These are phyloP conservation scores for Trachops cirrhosus DNA, from an alignment of 2,797 vertebrate species.

Conservation along the genomic window DNA sequence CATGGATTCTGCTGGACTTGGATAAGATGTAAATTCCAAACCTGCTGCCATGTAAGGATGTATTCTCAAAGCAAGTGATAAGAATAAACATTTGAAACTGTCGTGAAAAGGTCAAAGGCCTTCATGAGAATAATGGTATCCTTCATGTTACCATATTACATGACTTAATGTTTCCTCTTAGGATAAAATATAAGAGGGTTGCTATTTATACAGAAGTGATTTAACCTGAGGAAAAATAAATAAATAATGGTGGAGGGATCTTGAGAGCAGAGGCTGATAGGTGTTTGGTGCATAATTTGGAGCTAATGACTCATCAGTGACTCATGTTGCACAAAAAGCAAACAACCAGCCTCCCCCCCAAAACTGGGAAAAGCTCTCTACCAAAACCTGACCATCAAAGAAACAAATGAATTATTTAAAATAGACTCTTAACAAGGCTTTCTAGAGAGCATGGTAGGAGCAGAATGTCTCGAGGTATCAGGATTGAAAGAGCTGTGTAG, in stretches of 20 bases:
- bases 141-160: neutral
- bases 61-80: neutral
- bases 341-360: neutral
- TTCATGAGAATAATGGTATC: neutral
- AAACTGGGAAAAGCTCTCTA: neutral
- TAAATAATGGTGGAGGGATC: neutral
- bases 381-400: neutral
- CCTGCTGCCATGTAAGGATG: neutral
- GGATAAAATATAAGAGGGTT: neutral
- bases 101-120: neutral
- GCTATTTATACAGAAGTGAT: neutral
- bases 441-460: neutral
- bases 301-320: neutral
- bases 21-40: neutral
- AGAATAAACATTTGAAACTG: constrained; percentile 10
- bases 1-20: neutral
- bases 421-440: neutral
- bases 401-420: neutral
- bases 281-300: neutral
- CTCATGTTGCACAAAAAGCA: neutral
- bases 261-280: neutral
- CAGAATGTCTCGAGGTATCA: neutral
- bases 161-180: neutral
- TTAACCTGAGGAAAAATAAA: neutral
- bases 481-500: neutral